These are phyloP conservation scores for Trematomus loennbergii DNA, from an alignment of 2,113 vertebrate species.

Conservation along the genomic window DNA sequence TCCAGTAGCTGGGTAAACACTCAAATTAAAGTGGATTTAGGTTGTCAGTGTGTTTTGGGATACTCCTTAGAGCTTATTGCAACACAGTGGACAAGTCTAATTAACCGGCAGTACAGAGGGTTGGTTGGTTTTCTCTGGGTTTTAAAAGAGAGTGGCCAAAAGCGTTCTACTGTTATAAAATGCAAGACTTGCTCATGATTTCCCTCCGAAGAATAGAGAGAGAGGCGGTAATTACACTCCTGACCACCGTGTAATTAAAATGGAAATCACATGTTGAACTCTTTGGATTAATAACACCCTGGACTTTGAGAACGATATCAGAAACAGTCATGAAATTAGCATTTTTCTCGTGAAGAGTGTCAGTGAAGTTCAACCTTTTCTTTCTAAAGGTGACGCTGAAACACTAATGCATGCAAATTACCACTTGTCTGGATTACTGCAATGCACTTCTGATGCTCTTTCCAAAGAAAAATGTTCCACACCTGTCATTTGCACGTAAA, in stretches of 20 bases:
- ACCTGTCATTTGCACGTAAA: conserved; percentile 48
- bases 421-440: conserved; percentile 31
- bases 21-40: not conserved
- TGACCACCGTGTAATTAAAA: conserved; percentile 6
- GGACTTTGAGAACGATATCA: conserved; percentile 26
- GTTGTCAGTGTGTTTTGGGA: not conserved
- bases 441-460: conserved; percentile 10
- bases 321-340: conserved; percentile 46
- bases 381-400: conserved; percentile 19
- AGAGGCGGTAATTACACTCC: not conserved
- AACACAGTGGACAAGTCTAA: not conserved
- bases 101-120: not conserved
- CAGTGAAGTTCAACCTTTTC: conserved; percentile 26
- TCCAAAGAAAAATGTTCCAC: conserved; percentile 10
- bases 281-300: conserved; percentile 7
- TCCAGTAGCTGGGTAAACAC: not conserved
- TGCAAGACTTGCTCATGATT: not conserved
- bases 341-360: conserved; percentile 39
- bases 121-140: not conserved
- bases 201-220: not conserved
- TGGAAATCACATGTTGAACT: not conserved
- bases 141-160: not conserved
- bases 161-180: not conserved
- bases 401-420: conserved; percentile 58
- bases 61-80: not conserved